Conservation (phyloP, 1,140 invertebrate genomes). For the Hycleus cichorii region DNA sequence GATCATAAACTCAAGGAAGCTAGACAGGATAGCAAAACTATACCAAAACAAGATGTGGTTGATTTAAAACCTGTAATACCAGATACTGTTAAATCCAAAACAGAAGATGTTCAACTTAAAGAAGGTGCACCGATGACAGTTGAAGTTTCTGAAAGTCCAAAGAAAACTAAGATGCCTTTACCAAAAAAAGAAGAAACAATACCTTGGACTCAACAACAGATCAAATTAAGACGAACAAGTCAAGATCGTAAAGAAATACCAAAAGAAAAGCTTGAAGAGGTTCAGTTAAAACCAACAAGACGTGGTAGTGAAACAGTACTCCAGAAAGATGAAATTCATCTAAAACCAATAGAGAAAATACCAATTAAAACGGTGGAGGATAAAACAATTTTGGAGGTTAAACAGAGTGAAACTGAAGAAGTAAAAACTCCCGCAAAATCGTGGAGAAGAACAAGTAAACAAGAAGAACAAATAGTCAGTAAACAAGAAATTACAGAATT, state of each 20-base stretch:
- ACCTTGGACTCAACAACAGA: constrained; percentile 39
- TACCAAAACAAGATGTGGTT: constrained; percentile 37
- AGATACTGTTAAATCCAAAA: constrained; percentile 34
- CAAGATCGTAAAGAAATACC: constrained; percentile 32
- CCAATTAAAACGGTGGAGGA: constrained; percentile 37
- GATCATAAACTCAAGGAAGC: constrained; percentile 37
- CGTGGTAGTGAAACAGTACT: constrained; percentile 32
- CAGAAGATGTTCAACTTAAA: constrained; percentile 23
- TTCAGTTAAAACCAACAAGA: constrained; percentile 49
- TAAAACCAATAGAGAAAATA: constrained; percentile 41
- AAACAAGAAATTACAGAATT: constrained; percentile 17
- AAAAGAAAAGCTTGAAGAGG: constrained; percentile 38
- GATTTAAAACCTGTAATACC: constrained; percentile 38
- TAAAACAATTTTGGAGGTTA: constrained; percentile 35
- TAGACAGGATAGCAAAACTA: constrained; percentile 36
- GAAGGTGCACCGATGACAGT: neutral
- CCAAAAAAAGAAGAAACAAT: constrained; percentile 26
- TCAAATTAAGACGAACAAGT: constrained; percentile 35
- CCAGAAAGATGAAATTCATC: constrained; percentile 38
- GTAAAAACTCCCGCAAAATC: constrained; percentile 21
- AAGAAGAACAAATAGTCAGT: constrained; percentile 22
- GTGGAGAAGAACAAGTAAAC: constrained; percentile 20
- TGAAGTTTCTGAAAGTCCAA: constrained; percentile 27
- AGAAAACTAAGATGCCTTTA: constrained; percentile 24
- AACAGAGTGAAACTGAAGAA: constrained; percentile 7